Conservation (phyloP, 2,113 vertebrate genomes). For the Genyomyrus donnyi region DNA sequence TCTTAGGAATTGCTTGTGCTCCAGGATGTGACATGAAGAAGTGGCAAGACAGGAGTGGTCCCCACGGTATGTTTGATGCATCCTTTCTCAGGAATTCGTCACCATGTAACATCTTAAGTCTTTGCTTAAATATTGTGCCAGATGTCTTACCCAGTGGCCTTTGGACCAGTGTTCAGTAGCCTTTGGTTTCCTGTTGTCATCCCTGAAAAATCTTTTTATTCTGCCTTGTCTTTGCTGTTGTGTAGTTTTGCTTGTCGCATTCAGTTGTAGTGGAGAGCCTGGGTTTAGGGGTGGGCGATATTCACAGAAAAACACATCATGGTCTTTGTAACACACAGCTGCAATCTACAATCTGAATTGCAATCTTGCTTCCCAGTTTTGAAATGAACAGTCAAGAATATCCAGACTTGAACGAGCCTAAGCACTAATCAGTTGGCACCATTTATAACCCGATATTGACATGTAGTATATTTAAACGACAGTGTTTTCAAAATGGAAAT, state of each 20-base stretch:
- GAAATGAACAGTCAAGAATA: background rate
- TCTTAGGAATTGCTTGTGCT: background rate
- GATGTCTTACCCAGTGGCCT: background rate
- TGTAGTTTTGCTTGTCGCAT: background rate
- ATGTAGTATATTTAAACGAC: background rate
- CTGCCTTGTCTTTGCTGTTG: background rate
- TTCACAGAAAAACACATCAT: background rate
- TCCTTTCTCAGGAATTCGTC: background rate
- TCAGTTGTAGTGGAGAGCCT: background rate
- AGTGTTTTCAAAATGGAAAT: background rate
- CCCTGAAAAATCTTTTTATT: background rate
- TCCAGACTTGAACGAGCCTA: background rate
- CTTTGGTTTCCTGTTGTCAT: background rate
- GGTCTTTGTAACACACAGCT: background rate
- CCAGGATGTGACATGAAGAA: constrained; percentile 5
- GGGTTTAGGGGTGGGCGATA: background rate
- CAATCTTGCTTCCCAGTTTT: background rate
- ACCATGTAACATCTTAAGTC: background rate
- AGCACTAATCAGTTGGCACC: background rate
- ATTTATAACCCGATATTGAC: background rate
- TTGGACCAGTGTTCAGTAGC: background rate
- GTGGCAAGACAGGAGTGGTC: background rate
- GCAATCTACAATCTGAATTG: background rate
- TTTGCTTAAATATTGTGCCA: background rate
- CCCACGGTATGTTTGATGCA: background rate